A percentile compares a stretch with the other conserved stretches of the same genome.
Conservation (phyloP, 2,113 vertebrate species). For the Rhodinocichla rosea region DNA sequence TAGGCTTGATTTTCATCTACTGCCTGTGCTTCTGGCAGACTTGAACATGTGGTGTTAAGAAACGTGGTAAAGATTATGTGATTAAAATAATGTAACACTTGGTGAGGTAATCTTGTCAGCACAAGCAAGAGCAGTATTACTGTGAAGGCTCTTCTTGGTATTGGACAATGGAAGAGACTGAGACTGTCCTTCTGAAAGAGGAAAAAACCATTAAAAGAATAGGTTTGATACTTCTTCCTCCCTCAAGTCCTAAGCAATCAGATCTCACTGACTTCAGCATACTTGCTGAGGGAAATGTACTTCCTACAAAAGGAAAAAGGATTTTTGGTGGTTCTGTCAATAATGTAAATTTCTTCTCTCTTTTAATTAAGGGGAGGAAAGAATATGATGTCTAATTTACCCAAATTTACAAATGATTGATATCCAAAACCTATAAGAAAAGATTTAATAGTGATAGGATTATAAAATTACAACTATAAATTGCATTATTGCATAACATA, state of each 20-base stretch:
- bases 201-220: not conserved
- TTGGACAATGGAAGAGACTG: not conserved
- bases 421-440: not conserved
- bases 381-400: not conserved
- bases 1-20: not conserved
- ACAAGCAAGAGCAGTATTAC: not conserved
- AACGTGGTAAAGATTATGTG: not conserved
- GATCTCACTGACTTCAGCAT: not conserved
- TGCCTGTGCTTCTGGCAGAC: not conserved
- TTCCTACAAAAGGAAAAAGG: not conserved
- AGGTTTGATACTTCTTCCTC: not conserved
- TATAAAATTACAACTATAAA: not conserved
- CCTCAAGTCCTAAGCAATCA: not conserved
- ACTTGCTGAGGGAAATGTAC: not conserved
- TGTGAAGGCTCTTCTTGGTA: not conserved
- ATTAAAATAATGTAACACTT: not conserved
- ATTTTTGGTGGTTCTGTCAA: not conserved
- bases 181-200: not conserved
- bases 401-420: not conserved
- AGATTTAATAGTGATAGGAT: not conserved
- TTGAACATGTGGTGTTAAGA: not conserved
- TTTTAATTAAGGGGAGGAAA: conserved; percentile 35
- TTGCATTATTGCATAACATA: not conserved
- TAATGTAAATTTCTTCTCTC: not conserved
- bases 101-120: not conserved